Percentiles rank a stretch among this genome's conserved stretches.
These are phyloP conservation scores for Kradibia gibbosae DNA, from an alignment of 1,140 invertebrate genomes.

Conservation along the genomic window DNA sequence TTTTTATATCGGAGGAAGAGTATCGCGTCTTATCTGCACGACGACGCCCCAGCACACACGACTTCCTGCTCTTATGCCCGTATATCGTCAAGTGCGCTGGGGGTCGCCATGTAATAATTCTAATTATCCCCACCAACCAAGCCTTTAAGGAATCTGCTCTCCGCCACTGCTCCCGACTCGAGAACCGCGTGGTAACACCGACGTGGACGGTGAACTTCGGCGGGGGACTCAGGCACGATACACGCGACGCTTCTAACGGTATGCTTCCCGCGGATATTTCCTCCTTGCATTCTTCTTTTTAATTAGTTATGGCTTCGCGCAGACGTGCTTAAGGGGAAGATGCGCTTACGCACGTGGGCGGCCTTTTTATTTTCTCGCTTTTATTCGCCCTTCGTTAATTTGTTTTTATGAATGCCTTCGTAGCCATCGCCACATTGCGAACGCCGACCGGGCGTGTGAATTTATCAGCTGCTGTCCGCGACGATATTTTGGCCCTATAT, in stretches of 20 bases:
- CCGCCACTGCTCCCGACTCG: too few species aligned
- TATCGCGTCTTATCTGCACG: constrained; percentile 46
- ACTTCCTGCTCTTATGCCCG: constrained; percentile 49
- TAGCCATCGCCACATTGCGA: too few species aligned
- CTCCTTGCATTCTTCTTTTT: not conserved
- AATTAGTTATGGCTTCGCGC: not conserved
- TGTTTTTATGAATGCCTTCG: too few species aligned
- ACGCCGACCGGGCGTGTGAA: too few species aligned
- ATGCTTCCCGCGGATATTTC: too few species aligned
- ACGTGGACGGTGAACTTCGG: not conserved
- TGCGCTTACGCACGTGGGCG: not conserved
- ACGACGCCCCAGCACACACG: constrained; percentile 30
- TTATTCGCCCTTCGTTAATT: too few species aligned
- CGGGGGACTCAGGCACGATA: not conserved
- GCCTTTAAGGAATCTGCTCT: too few species aligned
- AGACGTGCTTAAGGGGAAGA: not conserved
- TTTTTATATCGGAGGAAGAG: constrained; percentile 36
- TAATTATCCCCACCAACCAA: constrained; percentile 30
- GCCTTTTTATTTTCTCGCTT: not conserved
- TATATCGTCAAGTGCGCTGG: not conserved
- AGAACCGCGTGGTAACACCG: too few species aligned
- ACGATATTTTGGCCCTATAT: too few species aligned
- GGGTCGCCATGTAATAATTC: constrained; percentile 40
- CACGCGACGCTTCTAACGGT: not conserved
- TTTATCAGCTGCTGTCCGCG: too few species aligned